Percentiles rank a stretch among this genome's conserved stretches.
Evolutionary conservation across 2,888 invertebrate genomes (phyloP).

Genomic region (Hirtodrosophila duncani): DNA sequence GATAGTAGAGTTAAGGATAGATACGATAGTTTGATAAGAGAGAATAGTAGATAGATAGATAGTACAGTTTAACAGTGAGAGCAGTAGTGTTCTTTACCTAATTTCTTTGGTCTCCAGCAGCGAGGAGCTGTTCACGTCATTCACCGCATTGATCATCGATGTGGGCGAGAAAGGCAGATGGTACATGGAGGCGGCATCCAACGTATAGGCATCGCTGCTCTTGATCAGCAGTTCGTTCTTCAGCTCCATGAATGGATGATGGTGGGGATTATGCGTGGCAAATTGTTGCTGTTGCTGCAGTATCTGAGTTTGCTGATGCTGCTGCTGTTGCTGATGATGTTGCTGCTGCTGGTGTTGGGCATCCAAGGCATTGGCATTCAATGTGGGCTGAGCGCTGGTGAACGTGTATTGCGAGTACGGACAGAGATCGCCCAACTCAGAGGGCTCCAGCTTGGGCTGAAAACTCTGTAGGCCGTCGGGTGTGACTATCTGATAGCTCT

Average conservation of each 20-base stretch:
- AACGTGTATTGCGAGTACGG: conserved; percentile 75
- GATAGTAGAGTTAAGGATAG: conserved; percentile 1
- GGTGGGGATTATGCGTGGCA: conserved; percentile 61
- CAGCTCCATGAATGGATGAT: conserved; percentile 76
- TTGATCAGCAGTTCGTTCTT: conserved; percentile 76
- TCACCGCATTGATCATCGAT: conserved; percentile 77
- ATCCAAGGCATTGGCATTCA: conserved; percentile 59
- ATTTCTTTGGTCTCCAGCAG: conserved; percentile 78
- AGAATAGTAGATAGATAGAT: conserved; percentile 19
- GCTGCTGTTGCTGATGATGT: conserved; percentile 54
- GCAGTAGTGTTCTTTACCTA: conserved; percentile 69
- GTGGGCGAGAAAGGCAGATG: conserved; percentile 77
- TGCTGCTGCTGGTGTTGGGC: conserved; percentile 55
- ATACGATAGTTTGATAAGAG: conserved; percentile 16
- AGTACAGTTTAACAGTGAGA: conserved; percentile 16
- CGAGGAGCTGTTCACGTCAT: conserved; percentile 75
- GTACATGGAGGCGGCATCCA: conserved; percentile 76
- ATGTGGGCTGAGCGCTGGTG: conserved; percentile 65
- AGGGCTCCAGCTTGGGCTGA: conserved; percentile 64
- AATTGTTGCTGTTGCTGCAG: conserved; percentile 61
- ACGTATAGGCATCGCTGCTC: conserved; percentile 70
- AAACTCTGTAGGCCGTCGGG: conserved; percentile 76
- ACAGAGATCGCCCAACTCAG: conserved; percentile 71
- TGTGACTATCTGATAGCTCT: conserved; percentile 76
- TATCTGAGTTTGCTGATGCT: conserved; percentile 47